phyloP scores from a whole-genome alignment of 2,113 vertebrate genomes.

The human (Homo sapiens) region GRCh38 chr15:38269501-38270000 shows the following conservation, averaged over 20 bases:
- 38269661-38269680: neutral
- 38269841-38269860: neutral
- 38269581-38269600: neutral
- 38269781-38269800: neutral
- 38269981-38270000: no score
- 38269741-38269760: neutral
- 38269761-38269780: neutral
- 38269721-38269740: neutral
- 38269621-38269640: neutral
- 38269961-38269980: no score
- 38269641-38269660: neutral
- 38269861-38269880: neutral
- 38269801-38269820: neutral
- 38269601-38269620: neutral
- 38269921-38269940: no score
- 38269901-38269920: no score
- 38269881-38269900: no score
- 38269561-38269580: neutral
- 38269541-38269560: neutral
- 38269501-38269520: no score
- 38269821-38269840: constrained; percentile 26
- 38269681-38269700: neutral
- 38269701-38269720: neutral
- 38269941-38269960: no score
- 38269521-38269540: no score